Conservation (phyloP, 2,888 invertebrate species). For the Tholera decimalis region DNA sequence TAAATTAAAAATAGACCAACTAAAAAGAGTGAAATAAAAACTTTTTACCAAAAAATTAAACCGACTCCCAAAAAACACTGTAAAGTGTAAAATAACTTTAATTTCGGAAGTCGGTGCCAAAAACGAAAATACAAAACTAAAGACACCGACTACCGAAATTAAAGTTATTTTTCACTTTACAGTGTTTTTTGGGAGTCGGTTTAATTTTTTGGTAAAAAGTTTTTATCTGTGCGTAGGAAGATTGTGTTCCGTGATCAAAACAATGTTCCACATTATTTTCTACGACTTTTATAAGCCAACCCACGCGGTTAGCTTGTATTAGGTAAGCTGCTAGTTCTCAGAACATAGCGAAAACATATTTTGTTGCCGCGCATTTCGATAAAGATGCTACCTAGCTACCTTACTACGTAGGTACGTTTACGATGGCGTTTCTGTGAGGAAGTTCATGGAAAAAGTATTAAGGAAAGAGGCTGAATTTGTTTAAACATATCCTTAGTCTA, state of each 20-base stretch:
- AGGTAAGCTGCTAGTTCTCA: constrained; percentile 1
- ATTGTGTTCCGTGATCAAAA: constrained; percentile 24
- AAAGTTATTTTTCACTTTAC: no score
- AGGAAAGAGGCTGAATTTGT: no score
- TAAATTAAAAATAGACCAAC: no score
- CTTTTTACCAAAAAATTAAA: no score
- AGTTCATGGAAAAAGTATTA: background rate
- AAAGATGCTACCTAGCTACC: background rate
- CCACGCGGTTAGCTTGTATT: constrained; percentile 30
- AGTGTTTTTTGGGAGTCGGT: no score
- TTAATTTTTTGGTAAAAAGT: background rate
- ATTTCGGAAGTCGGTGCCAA: no score
- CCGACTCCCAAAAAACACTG: no score
- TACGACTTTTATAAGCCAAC: constrained; percentile 4
- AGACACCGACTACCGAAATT: no score
- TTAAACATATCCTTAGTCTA: no score
- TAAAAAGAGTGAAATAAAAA: no score
- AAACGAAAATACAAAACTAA: no score
- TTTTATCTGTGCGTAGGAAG: constrained; percentile 7
- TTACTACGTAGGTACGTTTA: background rate
- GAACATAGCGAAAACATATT: constrained; percentile 45
- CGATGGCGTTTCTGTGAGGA: background rate
- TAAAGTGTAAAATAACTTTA: no score
- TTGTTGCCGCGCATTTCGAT: constrained; percentile 11
- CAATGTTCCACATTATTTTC: constrained; percentile 12